Percentiles rank a stretch among this genome's conserved stretches.
These are phyloP conservation scores for Drosophila rufa DNA, from an alignment of 1,140 invertebrate species.

Conservation along the genomic window DNA sequence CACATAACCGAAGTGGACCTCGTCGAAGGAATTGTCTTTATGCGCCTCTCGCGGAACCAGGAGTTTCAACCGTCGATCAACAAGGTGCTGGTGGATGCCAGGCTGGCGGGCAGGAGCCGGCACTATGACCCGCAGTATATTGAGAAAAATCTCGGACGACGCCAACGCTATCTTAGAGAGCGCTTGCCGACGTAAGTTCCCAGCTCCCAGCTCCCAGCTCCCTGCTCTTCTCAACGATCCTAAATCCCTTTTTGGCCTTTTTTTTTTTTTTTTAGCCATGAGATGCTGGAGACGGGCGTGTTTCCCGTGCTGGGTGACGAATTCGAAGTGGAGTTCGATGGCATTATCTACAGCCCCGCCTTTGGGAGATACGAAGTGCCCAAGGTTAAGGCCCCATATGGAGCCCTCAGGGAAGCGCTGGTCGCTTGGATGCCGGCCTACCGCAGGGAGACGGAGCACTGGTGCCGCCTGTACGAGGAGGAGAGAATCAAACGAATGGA, in stretches of 20 bases:
- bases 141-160: constrained; percentile 13
- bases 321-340: constrained; percentile 44
- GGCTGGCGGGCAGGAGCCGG: constrained; percentile 30
- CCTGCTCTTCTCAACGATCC: too few species aligned
- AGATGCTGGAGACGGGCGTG: constrained; percentile 43
- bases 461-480: background rate
- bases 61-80: background rate
- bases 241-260: too few species aligned
- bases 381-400: background rate
- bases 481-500: background rate
- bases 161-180: constrained; percentile 54
- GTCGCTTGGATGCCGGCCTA: constrained; percentile 34
- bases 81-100: constrained; percentile 1
- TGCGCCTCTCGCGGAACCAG: background rate
- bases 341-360: constrained; percentile 20
- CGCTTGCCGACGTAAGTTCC: constrained; percentile 23
- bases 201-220: too few species aligned
- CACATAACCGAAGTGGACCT: constrained; percentile 32
- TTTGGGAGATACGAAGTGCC: constrained; percentile 29
- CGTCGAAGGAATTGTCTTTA: constrained; percentile 9
- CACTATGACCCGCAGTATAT: constrained; percentile 4
- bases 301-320: constrained; percentile 13
- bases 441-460: background rate
- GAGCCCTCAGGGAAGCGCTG: constrained; percentile 18
- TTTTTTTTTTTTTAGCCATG: constrained; percentile 15